Evolutionary conservation across 2,797 vertebrate species (phyloP), one percentile per base, ranked within the genome.

Genomic region (Melanotaenia trifasciata): DNA sequence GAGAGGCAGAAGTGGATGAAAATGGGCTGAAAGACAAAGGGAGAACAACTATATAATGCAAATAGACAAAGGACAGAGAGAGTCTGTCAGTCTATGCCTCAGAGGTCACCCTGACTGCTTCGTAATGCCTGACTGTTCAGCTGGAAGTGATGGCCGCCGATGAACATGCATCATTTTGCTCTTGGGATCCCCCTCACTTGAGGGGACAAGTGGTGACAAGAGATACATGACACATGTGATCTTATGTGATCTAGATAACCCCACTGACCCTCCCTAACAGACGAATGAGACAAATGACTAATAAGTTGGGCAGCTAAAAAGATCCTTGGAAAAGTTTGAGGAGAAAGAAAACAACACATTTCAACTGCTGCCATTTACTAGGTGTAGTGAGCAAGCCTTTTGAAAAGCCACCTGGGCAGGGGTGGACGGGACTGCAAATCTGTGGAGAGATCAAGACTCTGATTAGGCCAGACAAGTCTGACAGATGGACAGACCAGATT

Each of bases 401-500:
- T 83, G 69, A 85, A 76, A 67, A 65, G 80, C 74, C 83, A 91
- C 85, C 80, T 85, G 82, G 66, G 59, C 28, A 58, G 71, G 74
- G 18, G 5, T 74, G 58, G 60, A 60, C 32, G 9, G 38, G 47
- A 33, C 66, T 36, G 45, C 43, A 76, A 81, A 78, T 80, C 79
- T 81, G 70, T 30, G 74, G 66, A 0, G 6, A 67, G 88, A 80
- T 79, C 74, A 83, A 80, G 76, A 77, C 70, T 79, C 47, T 90
- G 90, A 91, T 93, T 82, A 83, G 89, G 73, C 88, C 79, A 92
- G 93, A 93, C 91, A 85, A 79, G 58, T 72, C 74, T 73, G 87
- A 90, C 93, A 95, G 93, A 95, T 94, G 93, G 93, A 87, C 87
- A 84, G 88, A 89, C 64, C 79, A 90, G 93, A 94, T 94, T 94